Conservation (phyloP, 2,797 vertebrate species). For the Platyrinchus mystaceus region DNA sequence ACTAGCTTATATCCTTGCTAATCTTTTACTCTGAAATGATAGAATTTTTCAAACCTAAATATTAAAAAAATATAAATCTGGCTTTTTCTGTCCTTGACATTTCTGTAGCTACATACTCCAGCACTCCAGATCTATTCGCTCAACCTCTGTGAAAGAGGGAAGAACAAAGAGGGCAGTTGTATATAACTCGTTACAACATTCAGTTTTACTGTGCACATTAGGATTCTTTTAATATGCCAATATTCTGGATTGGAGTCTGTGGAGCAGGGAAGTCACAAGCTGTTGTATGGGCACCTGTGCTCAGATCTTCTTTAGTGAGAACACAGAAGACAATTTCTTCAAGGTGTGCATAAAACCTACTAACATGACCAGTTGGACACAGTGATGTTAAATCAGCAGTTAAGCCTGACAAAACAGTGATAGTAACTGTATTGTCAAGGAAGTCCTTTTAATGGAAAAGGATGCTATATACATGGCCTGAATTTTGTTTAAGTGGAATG, state of each 20-base stretch:
- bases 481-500: not conserved
- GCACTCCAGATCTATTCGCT: not conserved
- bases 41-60: not conserved
- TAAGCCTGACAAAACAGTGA: not conserved
- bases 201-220: not conserved
- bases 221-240: not conserved
- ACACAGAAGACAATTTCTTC: not conserved
- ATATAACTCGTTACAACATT: not conserved
- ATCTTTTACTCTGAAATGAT: slow-evolving; percentile 12
- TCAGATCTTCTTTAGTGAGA: not conserved
- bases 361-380: not conserved
- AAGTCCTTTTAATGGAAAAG: not conserved
- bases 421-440: not conserved
- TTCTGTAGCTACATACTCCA: not conserved
- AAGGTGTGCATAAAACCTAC: not conserved
- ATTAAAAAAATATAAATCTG: not conserved
- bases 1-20: slow-evolving; percentile 16
- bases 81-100: not conserved
- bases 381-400: not conserved
- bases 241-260: not conserved
- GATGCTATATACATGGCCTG: not conserved
- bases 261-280: not conserved
- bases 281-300: not conserved
- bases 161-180: not conserved
- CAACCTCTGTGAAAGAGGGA: not conserved